Conservation (phyloP, 1,140 invertebrate genomes). For the Charaxes varanes region DNA sequence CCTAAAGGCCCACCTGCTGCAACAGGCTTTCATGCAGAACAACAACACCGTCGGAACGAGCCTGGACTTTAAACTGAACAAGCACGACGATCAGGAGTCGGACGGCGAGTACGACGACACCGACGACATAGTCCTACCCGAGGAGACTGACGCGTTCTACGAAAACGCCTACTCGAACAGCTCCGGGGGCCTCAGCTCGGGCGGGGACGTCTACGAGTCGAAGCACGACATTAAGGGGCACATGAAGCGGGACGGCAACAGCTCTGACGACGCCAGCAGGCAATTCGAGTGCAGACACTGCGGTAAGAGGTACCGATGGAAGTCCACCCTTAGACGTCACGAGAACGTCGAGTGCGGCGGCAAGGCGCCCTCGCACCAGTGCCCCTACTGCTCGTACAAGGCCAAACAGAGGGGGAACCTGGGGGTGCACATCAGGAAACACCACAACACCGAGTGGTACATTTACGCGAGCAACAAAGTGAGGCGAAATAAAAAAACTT, state of each 20-base stretch:
- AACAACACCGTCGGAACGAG: constrained; percentile 37
- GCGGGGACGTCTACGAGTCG: constrained; percentile 65
- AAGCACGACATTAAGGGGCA: constrained; percentile 44
- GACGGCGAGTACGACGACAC: constrained; percentile 64
- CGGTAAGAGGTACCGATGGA: constrained; percentile 88
- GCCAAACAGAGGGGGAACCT: constrained; percentile 87
- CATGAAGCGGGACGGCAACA: constrained; percentile 26
- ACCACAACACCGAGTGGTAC: constrained; percentile 76
- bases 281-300: constrained; percentile 86
- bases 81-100: constrained; percentile 48
- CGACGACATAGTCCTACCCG: constrained; percentile 68
- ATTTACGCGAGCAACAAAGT: constrained; percentile 67
- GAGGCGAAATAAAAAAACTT: constrained; percentile 62
- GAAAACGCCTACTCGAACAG: constrained; percentile 13
- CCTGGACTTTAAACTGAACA: no score
- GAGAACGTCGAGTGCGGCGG: constrained; percentile 92
- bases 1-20: constrained; percentile 47
- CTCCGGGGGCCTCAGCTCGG: constrained; percentile 4
- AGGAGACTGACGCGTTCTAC: constrained; percentile 50
- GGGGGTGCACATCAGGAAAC: constrained; percentile 86
- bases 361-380: constrained; percentile 86
- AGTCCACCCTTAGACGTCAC: constrained; percentile 86
- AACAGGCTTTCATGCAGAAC: constrained; percentile 58
- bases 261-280: constrained; percentile 76
- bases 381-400: constrained; percentile 86